Base-by-base conservation (phyloP, 1,140 invertebrate species). In the Varroa destructor region DNA sequence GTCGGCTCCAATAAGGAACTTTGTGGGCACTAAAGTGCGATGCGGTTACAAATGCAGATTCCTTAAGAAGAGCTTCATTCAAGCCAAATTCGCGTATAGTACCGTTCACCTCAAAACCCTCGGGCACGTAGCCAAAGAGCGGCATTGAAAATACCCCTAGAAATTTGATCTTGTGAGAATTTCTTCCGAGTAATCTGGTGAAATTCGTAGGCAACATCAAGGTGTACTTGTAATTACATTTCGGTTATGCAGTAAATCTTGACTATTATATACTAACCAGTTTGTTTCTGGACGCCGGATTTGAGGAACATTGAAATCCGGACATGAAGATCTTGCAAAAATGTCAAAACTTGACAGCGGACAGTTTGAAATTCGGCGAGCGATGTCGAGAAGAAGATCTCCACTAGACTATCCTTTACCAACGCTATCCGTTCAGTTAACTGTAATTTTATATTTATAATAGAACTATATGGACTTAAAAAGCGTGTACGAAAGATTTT, bases 1-100 rank as follows among this genome's bases (percentile, higher is more conserved):
- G 40, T 37, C 61, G 10, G 61, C 61, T 67, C 12, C 61, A 12
- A 46, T 67, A 67, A 2, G 61, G 61, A 67, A 67, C 61, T 40
- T 67, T 67, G 61, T 67, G 37, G 37, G 61, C 61, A 46, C 61
- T 67, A 37, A 67, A 67, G 40, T 67, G 61, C 61, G 61, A 67
- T 46, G 61, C 61, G 61, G 61, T 67, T 25, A 67, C 61, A 46
- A 43, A 67, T 2, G 61, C 12, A 12, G 61, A 67, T 67, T 67
- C 61, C 46, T 67, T 67, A 46, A 67, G 61, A 40, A 67, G 61
- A 40, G 61, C 46, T 8, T 67, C 61, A 12, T 40, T 37, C 61
- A 46, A 43, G 14, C 61, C 61, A 40, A 67, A 67, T 37, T 67
- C 61, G 46, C 61, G 61, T 4, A 67, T 67, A 67, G 61, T 67